Evolutionary conservation across 2,888 invertebrate species (phyloP).

Genomic region (Bruchidius siliquastri): DNA sequence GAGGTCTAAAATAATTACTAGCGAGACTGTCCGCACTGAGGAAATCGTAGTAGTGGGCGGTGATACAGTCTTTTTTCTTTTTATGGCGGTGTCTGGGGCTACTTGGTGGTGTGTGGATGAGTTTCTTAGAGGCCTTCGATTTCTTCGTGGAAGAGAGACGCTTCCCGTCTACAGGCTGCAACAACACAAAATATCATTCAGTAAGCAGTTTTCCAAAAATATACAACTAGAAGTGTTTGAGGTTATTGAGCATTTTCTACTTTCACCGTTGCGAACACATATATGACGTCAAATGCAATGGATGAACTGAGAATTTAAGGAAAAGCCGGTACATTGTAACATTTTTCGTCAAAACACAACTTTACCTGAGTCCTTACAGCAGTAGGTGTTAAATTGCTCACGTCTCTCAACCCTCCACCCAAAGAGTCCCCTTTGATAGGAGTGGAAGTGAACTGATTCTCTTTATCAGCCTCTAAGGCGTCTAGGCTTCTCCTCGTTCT

Average conservation of each 20-base stretch:
- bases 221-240: too few relatives aligned
- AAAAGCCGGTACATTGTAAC: too few relatives aligned
- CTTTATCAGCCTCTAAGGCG: slow-evolving; percentile 54
- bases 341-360: not conserved
- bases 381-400: slow-evolving; percentile 59
- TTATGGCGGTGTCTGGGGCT: slow-evolving; percentile 31
- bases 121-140: slow-evolving; percentile 23
- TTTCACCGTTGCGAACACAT: not conserved
- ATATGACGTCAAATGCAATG: too few relatives aligned
- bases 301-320: too few relatives aligned
- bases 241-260: too few relatives aligned
- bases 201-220: not conserved
- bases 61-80: slow-evolving; percentile 41
- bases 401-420: slow-evolving; percentile 54
- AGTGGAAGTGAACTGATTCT: slow-evolving; percentile 58
- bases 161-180: not conserved
- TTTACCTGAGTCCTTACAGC: not conserved
- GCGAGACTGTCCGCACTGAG: slow-evolving; percentile 23
- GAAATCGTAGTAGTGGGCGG: slow-evolving; percentile 27
- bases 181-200: not conserved
- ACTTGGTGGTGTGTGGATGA: slow-evolving; percentile 12
- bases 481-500: slow-evolving; percentile 50
- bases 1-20: slow-evolving; percentile 39
- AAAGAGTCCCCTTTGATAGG: slow-evolving; percentile 52
- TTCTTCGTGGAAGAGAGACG: slow-evolving; percentile 13